Conservation (phyloP, 2,888 invertebrate species). For the Conistra vaccinii region DNA sequence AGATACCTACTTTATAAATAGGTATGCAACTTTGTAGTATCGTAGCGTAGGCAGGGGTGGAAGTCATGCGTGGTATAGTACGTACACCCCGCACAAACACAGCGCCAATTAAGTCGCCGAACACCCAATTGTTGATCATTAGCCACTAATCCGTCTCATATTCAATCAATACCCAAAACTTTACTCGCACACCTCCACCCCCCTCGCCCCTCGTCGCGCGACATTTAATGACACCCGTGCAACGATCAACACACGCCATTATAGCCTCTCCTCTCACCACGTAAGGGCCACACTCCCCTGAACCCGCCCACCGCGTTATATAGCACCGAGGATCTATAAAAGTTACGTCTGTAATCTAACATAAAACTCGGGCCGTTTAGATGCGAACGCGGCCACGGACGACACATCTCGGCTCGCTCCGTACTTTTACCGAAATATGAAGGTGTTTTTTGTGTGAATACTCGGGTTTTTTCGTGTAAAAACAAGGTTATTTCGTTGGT, state of each 20-base stretch:
- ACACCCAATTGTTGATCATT: constrained; percentile 89
- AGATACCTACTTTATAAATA: constrained; percentile 56
- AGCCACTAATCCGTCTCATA: constrained; percentile 90
- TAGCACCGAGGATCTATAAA: constrained; percentile 91
- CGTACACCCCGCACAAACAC: constrained; percentile 51
- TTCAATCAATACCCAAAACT: constrained; percentile 91
- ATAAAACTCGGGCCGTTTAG: constrained; percentile 91
- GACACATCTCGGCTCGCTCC: constrained; percentile 90
- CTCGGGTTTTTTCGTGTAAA: constrained; percentile 85
- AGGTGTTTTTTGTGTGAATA: constrained; percentile 86
- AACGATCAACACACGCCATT: constrained; percentile 80
- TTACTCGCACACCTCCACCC: constrained; percentile 90
- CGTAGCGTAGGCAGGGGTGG: constrained; percentile 22
- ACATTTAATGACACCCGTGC: constrained; percentile 91
- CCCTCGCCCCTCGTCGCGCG: constrained; percentile 88
- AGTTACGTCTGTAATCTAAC: constrained; percentile 91
- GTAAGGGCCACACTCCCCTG: constrained; percentile 85
- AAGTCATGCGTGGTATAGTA: constrained; percentile 15
- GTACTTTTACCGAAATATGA: constrained; percentile 90
- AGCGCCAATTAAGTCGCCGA: constrained; percentile 78
- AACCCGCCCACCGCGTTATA: constrained; percentile 89
- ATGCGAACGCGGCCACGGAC: constrained; percentile 91
- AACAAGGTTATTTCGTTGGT: constrained; percentile 78
- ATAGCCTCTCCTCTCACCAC: constrained; percentile 80
- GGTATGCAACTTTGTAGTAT: constrained; percentile 48